Evolutionary conservation across 2,113 vertebrate genomes (phyloP), one percentile per base, ranked within the genome.

Genomic region (Xiphophorus hellerii): DNA sequence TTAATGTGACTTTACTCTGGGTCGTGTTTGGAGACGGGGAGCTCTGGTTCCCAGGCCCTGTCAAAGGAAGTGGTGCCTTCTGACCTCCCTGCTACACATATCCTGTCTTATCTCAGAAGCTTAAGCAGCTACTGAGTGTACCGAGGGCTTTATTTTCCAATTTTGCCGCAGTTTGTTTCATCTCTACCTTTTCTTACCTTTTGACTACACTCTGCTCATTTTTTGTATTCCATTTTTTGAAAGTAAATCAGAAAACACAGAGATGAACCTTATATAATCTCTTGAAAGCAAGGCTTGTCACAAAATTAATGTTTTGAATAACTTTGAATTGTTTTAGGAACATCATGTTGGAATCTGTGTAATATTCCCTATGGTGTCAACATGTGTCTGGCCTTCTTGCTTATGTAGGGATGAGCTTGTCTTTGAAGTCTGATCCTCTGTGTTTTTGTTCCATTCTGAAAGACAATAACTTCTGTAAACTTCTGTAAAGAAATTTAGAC

Each of bases 51-150:
- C 90, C 93, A 95, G 91, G 93, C 93, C 80, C 92, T 63, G 27
- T 89, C 78, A 81, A 88, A 94, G 94, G 92, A 95, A 95, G 92
- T 90, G 68, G 84, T 92, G 93, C 90, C 92, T 93, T 91, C 78
- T 94, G 92, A 94, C 94, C 93, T 83, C 73, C 54, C 35, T 80
- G 82, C 84, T 81, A 88, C 80, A 77, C 84, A 90, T 88, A 90
- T 92, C 89, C 90, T 91, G 92, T 88, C 87, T 86, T 88, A 92
- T 93, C 88, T 76, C 61, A 72, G 51, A 77, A 78, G 77, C 84
- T 83, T 79, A 89, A 83, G 84, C 28, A 81, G 80, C 76, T 87
- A 85, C 62, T 73, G 31, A 44, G 37, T 69, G 58, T 60, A 80
- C 27, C 6, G 0, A 5, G 37, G 33, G 44, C 72, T 76, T 25